Conservation (phyloP, 2,888 invertebrate genomes). For the Blastobasis adustella region DNA sequence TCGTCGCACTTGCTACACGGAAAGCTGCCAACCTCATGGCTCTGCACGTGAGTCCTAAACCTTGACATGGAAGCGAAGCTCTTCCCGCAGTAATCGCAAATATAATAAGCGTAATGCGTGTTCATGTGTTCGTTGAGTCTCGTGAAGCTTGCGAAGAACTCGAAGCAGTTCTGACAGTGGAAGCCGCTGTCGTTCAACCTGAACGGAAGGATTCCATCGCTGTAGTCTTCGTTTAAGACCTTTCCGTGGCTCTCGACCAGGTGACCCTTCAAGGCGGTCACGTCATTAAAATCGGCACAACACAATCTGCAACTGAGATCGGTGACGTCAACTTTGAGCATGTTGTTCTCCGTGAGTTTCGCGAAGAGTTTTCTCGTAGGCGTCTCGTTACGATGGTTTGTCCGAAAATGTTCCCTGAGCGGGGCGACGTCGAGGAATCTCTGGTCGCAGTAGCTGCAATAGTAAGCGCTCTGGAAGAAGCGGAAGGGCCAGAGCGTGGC, state of each 20-base stretch:
- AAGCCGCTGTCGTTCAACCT: conserved; percentile 42
- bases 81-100: conserved; percentile 62
- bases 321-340: conserved; percentile 60
- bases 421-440: conserved; percentile 46
- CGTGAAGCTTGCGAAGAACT: conserved; percentile 37
- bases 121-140: conserved; percentile 64
- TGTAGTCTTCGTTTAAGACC: conserved; percentile 34
- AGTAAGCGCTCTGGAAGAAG: conserved; percentile 58
- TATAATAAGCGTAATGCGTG: conserved; percentile 54
- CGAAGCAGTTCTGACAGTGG: conserved; percentile 50
- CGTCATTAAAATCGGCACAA: conserved; percentile 24
- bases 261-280: conserved; percentile 50
- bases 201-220: conserved; percentile 60
- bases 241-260: conserved; percentile 36
- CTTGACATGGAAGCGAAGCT: conserved; percentile 55
- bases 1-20: conserved; percentile 54
- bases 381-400: conserved; percentile 34
- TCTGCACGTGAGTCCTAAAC: conserved; percentile 54
- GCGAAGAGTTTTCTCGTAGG: conserved; percentile 50
- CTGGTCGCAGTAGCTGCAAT: conserved; percentile 55
- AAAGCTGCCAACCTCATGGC: conserved; percentile 49
- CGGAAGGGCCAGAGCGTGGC: conserved; percentile 66
- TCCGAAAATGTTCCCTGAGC: conserved; percentile 41
- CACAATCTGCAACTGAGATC: conserved; percentile 51
- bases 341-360: conserved; percentile 59